phyloP scores from a whole-genome alignment of 2,888 invertebrate species.

The Andrena hattorfiana region DNA sequence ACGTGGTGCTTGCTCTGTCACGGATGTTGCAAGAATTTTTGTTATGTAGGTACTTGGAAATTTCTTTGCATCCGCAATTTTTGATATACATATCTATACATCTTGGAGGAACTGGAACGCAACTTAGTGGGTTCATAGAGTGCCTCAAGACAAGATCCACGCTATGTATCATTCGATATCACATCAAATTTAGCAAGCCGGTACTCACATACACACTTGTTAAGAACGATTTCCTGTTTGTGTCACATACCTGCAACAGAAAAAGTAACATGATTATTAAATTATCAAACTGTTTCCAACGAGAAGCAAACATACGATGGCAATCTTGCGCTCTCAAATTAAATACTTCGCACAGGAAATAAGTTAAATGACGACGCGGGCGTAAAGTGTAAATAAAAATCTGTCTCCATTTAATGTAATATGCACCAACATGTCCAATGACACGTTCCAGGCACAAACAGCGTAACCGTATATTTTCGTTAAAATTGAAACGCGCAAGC shows the following conservation, averaged over 20 bases:
- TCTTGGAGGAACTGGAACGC: too few relatives aligned
- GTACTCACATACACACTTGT: neutral
- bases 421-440: neutral
- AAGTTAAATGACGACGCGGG: neutral
- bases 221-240: neutral
- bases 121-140: too few relatives aligned
- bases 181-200: neutral
- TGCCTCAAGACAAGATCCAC: too few relatives aligned
- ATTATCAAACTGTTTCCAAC: neutral
- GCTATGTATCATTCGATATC: neutral
- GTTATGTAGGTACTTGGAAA: too few relatives aligned
- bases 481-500: conserved; percentile 12
- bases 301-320: too few relatives aligned
- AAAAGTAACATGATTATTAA: neutral
- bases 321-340: neutral
- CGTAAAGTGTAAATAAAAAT: conserved; percentile 7
- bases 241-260: conserved; percentile 42
- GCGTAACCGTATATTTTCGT: conserved; percentile 19
- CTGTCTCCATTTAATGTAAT: conserved; percentile 37
- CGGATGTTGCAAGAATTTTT: too few relatives aligned
- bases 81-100: too few relatives aligned
- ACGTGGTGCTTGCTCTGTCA: too few relatives aligned
- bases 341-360: neutral
- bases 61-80: too few relatives aligned
- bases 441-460: neutral